Percentiles rank a stretch among this genome's conserved stretches.
Conservation (phyloP, 1,140 invertebrate species). For the Helicoverpa zea region DNA sequence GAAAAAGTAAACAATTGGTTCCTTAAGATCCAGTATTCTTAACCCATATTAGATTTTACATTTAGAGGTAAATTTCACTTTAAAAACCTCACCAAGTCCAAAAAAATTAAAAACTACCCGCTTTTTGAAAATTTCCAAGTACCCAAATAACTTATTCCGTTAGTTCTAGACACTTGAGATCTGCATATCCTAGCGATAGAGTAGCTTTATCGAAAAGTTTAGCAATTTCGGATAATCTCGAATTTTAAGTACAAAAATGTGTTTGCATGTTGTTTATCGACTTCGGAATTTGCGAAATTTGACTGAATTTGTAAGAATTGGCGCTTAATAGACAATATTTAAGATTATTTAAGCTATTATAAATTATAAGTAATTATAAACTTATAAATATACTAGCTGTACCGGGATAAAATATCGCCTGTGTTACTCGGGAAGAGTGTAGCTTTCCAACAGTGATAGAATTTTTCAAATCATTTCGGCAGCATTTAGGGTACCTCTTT, state of each 20-base stretch:
- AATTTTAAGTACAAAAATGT: constrained; percentile 21
- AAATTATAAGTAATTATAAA: too few relatives aligned
- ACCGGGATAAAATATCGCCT: too few relatives aligned
- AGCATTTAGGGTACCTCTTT: too few relatives aligned
- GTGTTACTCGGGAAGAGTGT: too few relatives aligned
- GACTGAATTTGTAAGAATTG: background rate
- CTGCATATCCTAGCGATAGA: constrained; percentile 14
- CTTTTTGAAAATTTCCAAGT: background rate
- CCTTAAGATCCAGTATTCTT: constrained; percentile 5
- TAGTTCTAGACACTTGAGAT: constrained; percentile 13
- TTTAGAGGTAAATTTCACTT: background rate
- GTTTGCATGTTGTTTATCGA: background rate
- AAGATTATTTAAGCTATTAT: too few relatives aligned
- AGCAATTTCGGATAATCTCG: constrained; percentile 10
- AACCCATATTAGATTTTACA: background rate
- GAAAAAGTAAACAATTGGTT: background rate
- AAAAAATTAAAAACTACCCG: background rate
- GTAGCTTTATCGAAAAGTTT: background rate
- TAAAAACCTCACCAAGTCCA: background rate
- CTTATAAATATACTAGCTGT: too few relatives aligned
- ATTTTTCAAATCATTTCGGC: too few relatives aligned
- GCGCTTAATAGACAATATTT: too few relatives aligned
- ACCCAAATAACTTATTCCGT: background rate
- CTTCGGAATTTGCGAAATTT: background rate
- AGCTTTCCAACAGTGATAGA: too few relatives aligned